Evolutionary conservation across 2,888 invertebrate species (phyloP), one percentile per base, ranked within the genome.

Genomic region (Schizaphis graminum): DNA sequence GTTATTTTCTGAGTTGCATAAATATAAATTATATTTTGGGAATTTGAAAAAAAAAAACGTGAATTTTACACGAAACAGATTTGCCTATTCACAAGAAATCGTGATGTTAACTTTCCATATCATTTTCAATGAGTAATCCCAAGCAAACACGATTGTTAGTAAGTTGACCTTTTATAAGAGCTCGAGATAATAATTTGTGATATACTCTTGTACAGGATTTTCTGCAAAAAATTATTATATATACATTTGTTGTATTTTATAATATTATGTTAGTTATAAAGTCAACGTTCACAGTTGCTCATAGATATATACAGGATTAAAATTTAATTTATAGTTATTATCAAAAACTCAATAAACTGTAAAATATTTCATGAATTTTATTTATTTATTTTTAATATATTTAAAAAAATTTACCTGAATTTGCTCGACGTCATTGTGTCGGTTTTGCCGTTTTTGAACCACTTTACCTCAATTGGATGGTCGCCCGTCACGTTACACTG

Each of bases 401-500:
- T 53, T 4, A 21, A 53, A 53, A 53, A 53, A 53, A 16, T 2
- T 95, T 95, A 97, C 96, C 97, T 96, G 96, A 97, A 97, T 96
- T 97, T 97, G 94, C 97, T 97, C 86, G 97, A 97, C 57, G 97
- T 97, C 96, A 97, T 97, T 94, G 97, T 96, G 95, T 97, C 97
- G 94, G 96, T 96, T 96, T 97, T 97, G 95, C 97, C 97, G 94
- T 97, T 97, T 95, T 97, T 96, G 95, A 97, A 96, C 98, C 98
- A 98, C 94, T 97, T 96, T 92, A 98, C 97, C 95, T 97, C 97
- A 95, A 98, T 97, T 92, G 98, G 98, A 95, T 97, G 97, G 96
- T 98, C 98, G 10, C 98, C 98, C 95, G 97, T 97, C 7, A 98
- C 98, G 95, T 97, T 97, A 95, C 98, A 98, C 95, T 97, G 97